These are phyloP conservation scores for Machimus atricapillus DNA, from an alignment of 2,888 invertebrate genomes.

Conservation along the genomic window DNA sequence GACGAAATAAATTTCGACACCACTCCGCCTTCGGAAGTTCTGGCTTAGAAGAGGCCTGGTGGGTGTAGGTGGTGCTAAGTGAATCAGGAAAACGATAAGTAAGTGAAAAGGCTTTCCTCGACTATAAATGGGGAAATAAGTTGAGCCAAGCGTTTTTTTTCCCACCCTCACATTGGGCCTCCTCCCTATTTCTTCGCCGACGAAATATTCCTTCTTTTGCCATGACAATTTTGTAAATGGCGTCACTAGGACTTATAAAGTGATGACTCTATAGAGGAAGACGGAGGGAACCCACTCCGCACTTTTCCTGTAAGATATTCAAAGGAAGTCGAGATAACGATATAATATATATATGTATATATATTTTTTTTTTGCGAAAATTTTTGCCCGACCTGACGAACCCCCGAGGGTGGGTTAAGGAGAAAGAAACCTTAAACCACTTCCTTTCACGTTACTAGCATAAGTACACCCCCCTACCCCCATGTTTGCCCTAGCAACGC, in stretches of 20 bases:
- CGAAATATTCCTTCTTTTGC: not conserved
- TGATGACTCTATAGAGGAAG: not conserved
- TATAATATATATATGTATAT: not conserved
- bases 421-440: not conserved
- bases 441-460: not conserved
- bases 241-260: slow-evolving; percentile 6
- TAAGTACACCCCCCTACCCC: not conserved
- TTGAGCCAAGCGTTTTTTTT: not conserved
- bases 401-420: not conserved
- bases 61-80: not conserved
- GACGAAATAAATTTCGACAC: not conserved
- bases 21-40: not conserved
- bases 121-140: slow-evolving; percentile 1
- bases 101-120: not conserved
- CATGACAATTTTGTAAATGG: slow-evolving; percentile 4
- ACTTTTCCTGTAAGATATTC: not conserved
- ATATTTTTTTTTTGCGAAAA: not conserved
- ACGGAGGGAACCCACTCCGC: not conserved
- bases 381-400: not conserved
- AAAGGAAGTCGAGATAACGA: not conserved
- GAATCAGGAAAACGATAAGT: slow-evolving; percentile 7
- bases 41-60: not conserved
- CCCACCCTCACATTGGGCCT: not conserved
- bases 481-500: not conserved
- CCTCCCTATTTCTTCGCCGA: not conserved